These are phyloP conservation scores for Mus spicilegus DNA, from an alignment of 2,113 vertebrate genomes.

Conservation along the genomic window DNA sequence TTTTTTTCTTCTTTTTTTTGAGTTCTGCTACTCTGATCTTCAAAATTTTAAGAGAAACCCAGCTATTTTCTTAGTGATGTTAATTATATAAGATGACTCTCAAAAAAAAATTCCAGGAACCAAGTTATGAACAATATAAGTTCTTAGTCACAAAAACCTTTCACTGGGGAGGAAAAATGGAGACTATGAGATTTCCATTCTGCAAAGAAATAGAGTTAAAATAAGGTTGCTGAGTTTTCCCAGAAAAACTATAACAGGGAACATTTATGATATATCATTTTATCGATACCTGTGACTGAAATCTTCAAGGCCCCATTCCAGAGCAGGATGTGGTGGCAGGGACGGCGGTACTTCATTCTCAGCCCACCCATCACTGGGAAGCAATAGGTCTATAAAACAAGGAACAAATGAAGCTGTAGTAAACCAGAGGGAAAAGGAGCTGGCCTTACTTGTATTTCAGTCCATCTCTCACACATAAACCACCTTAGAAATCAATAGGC, in stretches of 20 bases:
- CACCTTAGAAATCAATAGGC: slow-evolving; percentile 83
- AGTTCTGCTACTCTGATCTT: not conserved
- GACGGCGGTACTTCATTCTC: slow-evolving; percentile 84
- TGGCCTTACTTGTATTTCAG: slow-evolving; percentile 29
- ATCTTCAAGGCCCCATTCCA: slow-evolving; percentile 85
- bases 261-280: slow-evolving; percentile 51
- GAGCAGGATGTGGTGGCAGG: slow-evolving; percentile 83
- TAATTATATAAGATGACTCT: slow-evolving; percentile 23
- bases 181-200: slow-evolving; percentile 45
- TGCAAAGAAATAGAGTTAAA: slow-evolving; percentile 65
- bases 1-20: not conserved
- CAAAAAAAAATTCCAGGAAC: slow-evolving; percentile 30
- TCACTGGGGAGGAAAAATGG: slow-evolving; percentile 55
- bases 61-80: slow-evolving; percentile 46
- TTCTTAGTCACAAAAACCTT: slow-evolving; percentile 25
- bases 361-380: slow-evolving; percentile 68
- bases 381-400: slow-evolving; percentile 82
- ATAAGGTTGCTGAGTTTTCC: slow-evolving; percentile 61
- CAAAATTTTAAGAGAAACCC: slow-evolving; percentile 20
- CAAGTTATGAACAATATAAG: not conserved
- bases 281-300: slow-evolving; percentile 85
- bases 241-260: slow-evolving; percentile 30
- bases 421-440: slow-evolving; percentile 69
- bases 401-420: slow-evolving; percentile 75
- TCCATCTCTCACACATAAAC: slow-evolving; percentile 75